Percentiles rank a stretch among this genome's conserved stretches.
Evolutionary conservation across 2,113 vertebrate species (phyloP).

Genomic region (Siphamia tubifer): DNA sequence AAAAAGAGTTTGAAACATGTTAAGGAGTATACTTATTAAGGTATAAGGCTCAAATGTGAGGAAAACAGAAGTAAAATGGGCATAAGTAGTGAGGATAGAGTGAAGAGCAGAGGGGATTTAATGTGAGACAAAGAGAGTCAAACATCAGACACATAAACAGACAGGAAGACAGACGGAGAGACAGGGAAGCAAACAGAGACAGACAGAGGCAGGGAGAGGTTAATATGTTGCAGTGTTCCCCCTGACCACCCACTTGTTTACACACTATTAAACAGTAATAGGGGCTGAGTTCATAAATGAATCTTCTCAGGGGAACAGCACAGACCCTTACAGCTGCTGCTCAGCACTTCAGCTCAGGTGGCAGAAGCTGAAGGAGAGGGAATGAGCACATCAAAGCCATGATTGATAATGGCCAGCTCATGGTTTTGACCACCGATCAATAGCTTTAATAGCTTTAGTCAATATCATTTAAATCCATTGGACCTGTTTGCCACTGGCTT

Average conservation of each 20-base stretch:
- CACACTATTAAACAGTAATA: constrained; percentile 67
- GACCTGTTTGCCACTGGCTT: constrained; percentile 5
- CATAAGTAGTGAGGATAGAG: constrained; percentile 3
- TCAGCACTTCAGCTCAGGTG: constrained; percentile 14
- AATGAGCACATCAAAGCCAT: constrained; percentile 36
- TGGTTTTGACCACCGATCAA: constrained; percentile 46
- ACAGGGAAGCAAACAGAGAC: constrained; percentile 5
- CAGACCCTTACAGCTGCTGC: constrained; percentile 14
- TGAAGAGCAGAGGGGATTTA: constrained; percentile 27
- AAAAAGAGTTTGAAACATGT: constrained; percentile 54
- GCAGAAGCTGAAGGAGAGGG: neutral
- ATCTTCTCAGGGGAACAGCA: constrained; percentile 38
- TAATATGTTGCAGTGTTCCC: constrained; percentile 53
- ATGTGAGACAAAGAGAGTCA: constrained; percentile 16
- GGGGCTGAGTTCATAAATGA: constrained; percentile 56
- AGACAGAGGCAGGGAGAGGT: constrained; percentile 48
- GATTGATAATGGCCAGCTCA: constrained; percentile 56
- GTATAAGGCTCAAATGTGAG: constrained; percentile 9
- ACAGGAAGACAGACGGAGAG: neutral
- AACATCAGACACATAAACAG: constrained; percentile 14
- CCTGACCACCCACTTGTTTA: constrained; percentile 60
- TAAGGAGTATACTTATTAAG: constrained; percentile 26
- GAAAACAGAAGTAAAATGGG: constrained; percentile 17
- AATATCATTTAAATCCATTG: constrained; percentile 58
- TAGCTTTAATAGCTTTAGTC: constrained; percentile 65